Evolutionary conservation across 92 coral and sea anemone genomes (phyloP), one percentile per base, ranked within the genome.

Genomic region (Siderastrea siderea): DNA sequence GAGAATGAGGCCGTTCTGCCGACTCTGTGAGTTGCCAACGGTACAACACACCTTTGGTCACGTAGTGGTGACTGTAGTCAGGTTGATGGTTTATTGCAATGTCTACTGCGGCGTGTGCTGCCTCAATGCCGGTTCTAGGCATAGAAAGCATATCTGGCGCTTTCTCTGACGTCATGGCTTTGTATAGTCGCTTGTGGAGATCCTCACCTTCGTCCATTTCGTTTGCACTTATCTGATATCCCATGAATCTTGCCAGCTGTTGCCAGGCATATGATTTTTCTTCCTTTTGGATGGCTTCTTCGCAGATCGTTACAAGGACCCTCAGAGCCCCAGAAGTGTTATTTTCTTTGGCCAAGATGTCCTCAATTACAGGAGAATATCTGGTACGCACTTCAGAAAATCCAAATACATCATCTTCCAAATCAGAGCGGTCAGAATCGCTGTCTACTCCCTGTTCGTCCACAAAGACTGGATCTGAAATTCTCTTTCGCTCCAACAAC

Each of bases 241-340:
- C 95, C 71, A 92, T 89, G 88, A 89, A 82, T 55, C 95, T 62
- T 69, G 95, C 95, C 65, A 92, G 59, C 71, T 92, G 95, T 14
- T 92, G 95, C 95, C 92, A 89, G 7, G 92, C 84, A 54, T 89
- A 89, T 45, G 95, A 90, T 64, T 92, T 88, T n/a, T 92, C 72
- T 12, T 84, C 87, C 6, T 68, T 67, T 50, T 85, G 70, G n/a
- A 67, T 16, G 46, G 89, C 82, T 49, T 77, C 75, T 50, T 84
- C 79, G 71, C 89, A 88, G 47, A 92, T 77, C 26, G 73, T 62
- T 77, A 88, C 66, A 12, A 92, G 78, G 15, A 92, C 66, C 47
- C 63, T 53, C 45, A 92, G 86, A 47, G 92, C 95, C 47, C 78
- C 75, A 59, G 62, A 77, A 75, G 62, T 68, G 16, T 82, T 82